Percentiles rank a stretch among this genome's conserved stretches.
Evolutionary conservation across 2,888 invertebrate species (phyloP).

Genomic region (Drosophila ustulata): DNA sequence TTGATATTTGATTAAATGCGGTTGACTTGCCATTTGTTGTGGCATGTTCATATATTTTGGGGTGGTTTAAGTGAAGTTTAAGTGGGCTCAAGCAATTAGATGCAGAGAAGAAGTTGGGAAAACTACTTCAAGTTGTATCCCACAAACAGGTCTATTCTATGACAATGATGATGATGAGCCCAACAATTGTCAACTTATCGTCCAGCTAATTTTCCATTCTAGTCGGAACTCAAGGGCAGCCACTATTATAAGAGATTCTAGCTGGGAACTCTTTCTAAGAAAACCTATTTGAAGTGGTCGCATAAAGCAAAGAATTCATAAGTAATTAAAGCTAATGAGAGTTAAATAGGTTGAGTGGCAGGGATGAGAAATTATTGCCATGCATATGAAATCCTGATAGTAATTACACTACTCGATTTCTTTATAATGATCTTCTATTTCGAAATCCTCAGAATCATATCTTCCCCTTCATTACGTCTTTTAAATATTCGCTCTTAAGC

Average conservation of each 20-base stretch:
- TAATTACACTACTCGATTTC: neutral
- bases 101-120: conserved; percentile 33
- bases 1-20: conserved; percentile 31
- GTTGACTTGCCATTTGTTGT: conserved; percentile 1
- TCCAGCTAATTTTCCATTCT: conserved; percentile 50
- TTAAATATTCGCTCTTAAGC: neutral
- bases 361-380: neutral
- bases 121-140: conserved; percentile 9
- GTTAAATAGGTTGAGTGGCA: neutral
- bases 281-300: conserved; percentile 1
- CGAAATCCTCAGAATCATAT: neutral
- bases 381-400: neutral
- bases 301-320: neutral
- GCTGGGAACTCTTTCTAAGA: conserved; percentile 30
- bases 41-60: neutral
- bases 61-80: neutral
- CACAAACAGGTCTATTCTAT: conserved; percentile 26
- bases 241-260: neutral
- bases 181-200: conserved; percentile 67
- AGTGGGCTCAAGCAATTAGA: conserved; percentile 21
- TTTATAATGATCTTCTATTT: neutral
- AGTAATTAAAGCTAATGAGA: conserved; percentile 3
- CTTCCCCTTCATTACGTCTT: neutral
- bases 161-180: conserved; percentile 28
- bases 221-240: conserved; percentile 13